Conservation (phyloP, 53 echinoderm and acorn worm genomes). For the Paracentrotus lividus region DNA sequence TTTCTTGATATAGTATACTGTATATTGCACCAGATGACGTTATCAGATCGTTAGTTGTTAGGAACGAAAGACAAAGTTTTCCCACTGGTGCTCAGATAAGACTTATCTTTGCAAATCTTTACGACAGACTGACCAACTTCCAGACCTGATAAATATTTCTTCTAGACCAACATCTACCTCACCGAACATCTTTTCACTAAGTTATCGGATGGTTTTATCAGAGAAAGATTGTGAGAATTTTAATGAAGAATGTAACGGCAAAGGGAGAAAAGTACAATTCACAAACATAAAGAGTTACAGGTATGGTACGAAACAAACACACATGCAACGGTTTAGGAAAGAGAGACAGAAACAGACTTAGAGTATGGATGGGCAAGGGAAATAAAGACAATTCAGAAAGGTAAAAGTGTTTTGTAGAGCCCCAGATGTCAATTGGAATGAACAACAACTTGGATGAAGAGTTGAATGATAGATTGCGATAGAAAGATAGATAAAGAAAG, state of each 20-base stretch:
- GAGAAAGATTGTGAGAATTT: not conserved
- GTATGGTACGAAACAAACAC: not conserved
- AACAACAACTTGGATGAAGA: not conserved
- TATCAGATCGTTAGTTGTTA: not conserved
- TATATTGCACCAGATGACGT: not conserved
- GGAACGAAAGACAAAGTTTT: not conserved
- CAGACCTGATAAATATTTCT: not conserved
- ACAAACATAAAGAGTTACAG: not conserved
- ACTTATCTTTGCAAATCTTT: not conserved
- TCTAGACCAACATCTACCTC: not conserved
- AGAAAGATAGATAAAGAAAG: not conserved
- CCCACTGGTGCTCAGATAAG: not conserved
- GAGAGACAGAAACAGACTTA: not conserved
- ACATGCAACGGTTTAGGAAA: slow-evolving; percentile 5
- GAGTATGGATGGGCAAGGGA: not conserved
- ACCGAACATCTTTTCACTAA: not conserved
- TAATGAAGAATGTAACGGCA: not conserved
- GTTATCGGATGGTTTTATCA: not conserved
- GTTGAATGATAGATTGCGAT: not conserved
- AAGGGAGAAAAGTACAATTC: not conserved
- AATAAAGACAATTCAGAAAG: not conserved
- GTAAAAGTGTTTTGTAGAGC: not conserved
- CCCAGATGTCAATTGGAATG: not conserved
- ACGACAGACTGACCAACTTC: not conserved
- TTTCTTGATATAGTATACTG: not conserved